A percentile compares a stretch with the other conserved stretches of the same genome.
Evolutionary conservation across 2,888 invertebrate genomes (phyloP).

Genomic region (Drosophila emarginata): DNA sequence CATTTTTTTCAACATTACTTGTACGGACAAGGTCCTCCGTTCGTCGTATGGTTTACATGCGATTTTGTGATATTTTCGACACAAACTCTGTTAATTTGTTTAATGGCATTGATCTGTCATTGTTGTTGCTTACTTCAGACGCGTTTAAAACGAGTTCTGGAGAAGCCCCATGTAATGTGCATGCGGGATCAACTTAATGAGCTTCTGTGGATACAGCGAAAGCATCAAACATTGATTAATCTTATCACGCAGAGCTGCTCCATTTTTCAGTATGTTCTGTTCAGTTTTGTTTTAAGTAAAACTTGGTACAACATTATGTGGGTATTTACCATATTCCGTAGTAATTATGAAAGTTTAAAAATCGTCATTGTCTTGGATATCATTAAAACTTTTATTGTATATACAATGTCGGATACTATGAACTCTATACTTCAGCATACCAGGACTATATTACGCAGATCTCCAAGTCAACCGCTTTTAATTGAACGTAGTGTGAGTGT

Average conservation of each 20-base stretch:
- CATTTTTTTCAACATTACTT: background rate
- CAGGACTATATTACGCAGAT: background rate
- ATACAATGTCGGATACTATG: background rate
- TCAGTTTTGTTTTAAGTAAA: background rate
- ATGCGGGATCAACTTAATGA: background rate
- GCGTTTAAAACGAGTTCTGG: background rate
- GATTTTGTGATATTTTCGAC: background rate
- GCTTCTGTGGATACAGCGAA: background rate
- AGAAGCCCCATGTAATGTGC: background rate
- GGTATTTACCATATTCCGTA: background rate
- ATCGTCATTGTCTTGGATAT: background rate
- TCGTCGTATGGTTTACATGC: background rate
- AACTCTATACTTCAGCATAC: background rate
- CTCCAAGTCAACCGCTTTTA: background rate
- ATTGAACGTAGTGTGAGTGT: background rate
- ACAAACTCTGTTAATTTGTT: background rate
- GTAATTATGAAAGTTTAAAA: too few species aligned
- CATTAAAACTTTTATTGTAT: background rate
- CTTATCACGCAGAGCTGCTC: background rate
- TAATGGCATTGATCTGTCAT: background rate
- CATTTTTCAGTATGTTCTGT: background rate
- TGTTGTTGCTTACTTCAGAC: background rate
- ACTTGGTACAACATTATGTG: background rate
- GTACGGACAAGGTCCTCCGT: background rate
- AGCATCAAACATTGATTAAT: background rate